Conservation (phyloP, 53 echinoderm and acorn worm genomes). For the Luidia sarsii region DNA sequence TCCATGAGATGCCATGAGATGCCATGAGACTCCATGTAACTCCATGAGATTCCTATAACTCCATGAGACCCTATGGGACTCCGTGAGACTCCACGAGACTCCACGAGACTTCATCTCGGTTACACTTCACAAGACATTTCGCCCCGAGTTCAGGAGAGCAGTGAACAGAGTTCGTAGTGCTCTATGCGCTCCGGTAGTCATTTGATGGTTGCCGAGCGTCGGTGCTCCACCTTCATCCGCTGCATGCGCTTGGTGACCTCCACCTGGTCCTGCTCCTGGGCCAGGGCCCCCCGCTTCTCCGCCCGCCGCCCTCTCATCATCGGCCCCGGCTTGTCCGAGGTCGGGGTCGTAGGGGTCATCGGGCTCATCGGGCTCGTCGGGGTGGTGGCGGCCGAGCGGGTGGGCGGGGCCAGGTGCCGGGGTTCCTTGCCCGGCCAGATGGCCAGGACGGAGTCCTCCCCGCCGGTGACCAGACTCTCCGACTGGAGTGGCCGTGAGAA, state of each 20-base stretch:
- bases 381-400: slow-evolving; percentile 4
- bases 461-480: slow-evolving; percentile 84
- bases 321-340: not conserved
- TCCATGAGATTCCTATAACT: too few relatives aligned
- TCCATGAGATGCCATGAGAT: too few relatives aligned
- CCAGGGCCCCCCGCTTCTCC: slow-evolving; percentile 67
- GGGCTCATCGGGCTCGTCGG: slow-evolving; percentile 9
- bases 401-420: slow-evolving; percentile 1
- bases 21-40: too few relatives aligned
- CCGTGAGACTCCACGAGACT: too few relatives aligned
- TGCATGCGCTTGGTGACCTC: slow-evolving; percentile 71
- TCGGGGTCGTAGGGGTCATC: not conserved
- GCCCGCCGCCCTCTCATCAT: slow-evolving; percentile 28
- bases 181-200: slow-evolving; percentile 55
- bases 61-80: too few relatives aligned
- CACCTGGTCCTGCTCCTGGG: slow-evolving; percentile 61
- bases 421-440: slow-evolving; percentile 75
- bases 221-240: slow-evolving; percentile 71
- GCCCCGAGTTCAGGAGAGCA: slow-evolving; percentile 24
- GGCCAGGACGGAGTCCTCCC: slow-evolving; percentile 83
- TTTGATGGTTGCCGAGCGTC: slow-evolving; percentile 29
- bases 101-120: too few relatives aligned
- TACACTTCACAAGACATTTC: too few relatives aligned
- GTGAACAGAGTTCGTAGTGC: slow-evolving; percentile 55
- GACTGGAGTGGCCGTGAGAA: slow-evolving; percentile 37